phyloP scores from a whole-genome alignment of 2,888 invertebrate species.

The Platycnemis pennipes region DNA sequence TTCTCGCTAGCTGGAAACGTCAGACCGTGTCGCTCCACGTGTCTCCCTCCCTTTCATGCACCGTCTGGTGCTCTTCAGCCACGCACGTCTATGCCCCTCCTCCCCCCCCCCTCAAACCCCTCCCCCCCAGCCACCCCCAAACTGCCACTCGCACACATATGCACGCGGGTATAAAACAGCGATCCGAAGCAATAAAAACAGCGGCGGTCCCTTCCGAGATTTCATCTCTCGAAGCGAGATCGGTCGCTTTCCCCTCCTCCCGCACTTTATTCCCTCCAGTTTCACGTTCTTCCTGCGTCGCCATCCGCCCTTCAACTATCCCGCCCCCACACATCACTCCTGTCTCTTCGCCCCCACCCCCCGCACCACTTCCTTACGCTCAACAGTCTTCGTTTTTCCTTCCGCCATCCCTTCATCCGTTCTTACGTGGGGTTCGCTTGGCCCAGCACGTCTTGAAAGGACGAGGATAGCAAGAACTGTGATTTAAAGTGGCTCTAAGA shows the following conservation, averaged over 20 bases:
- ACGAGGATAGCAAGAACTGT: no score
- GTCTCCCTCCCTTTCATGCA: not conserved
- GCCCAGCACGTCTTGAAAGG: no score
- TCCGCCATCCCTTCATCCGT: no score
- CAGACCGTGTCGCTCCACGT: not conserved
- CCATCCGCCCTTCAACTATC: not conserved
- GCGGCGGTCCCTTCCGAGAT: not conserved
- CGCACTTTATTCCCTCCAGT: not conserved
- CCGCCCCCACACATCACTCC: not conserved
- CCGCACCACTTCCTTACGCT: not conserved
- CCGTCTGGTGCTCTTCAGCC: not conserved
- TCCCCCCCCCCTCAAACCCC: not conserved
- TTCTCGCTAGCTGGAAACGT: not conserved
- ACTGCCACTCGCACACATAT: not conserved
- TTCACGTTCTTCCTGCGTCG: not conserved
- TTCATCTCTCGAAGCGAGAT: not conserved
- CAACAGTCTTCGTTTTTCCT: not conserved
- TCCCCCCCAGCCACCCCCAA: not conserved
- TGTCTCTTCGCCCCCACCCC: not conserved
- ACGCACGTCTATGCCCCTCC: not conserved
- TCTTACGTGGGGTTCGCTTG: no score
- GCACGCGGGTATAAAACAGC: not conserved
- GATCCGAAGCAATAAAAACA: not conserved
- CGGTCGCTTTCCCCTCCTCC: not conserved
- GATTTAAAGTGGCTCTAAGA: no score